These are phyloP conservation scores for Mylabris phalerata DNA, from an alignment of 1,140 invertebrate species.

Conservation along the genomic window DNA sequence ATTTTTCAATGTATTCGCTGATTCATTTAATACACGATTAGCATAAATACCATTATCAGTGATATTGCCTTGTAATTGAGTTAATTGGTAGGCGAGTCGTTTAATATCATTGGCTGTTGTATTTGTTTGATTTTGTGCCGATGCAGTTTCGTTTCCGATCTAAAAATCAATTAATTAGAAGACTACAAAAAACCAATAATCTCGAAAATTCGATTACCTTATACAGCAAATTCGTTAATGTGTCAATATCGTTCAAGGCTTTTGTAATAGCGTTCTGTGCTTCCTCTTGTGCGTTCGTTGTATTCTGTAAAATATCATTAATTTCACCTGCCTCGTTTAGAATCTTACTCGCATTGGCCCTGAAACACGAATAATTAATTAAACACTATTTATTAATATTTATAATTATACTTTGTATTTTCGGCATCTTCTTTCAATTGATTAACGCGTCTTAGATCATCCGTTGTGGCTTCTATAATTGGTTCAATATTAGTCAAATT, in stretches of 20 bases:
- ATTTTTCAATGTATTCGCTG: slow-evolving; percentile 30
- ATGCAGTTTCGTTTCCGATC: slow-evolving; percentile 33
- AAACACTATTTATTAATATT: neutral
- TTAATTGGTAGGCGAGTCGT: slow-evolving; percentile 28
- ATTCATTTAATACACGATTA: slow-evolving; percentile 32
- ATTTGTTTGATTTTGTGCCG: slow-evolving; percentile 28
- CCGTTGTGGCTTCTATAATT: slow-evolving; percentile 78
- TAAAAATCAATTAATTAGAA: slow-evolving; percentile 17
- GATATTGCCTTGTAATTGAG: slow-evolving; percentile 32
- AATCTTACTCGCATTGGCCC: slow-evolving; percentile 48
- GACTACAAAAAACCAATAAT: neutral
- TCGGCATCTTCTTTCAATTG: slow-evolving; percentile 70
- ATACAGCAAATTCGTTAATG: slow-evolving; percentile 65
- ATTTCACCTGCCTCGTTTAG: slow-evolving; percentile 52
- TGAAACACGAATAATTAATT: slow-evolving; percentile 11
- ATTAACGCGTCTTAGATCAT: slow-evolving; percentile 68
- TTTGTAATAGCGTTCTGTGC: slow-evolving; percentile 72
- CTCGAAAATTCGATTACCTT: slow-evolving; percentile 15
- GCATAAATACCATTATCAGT: slow-evolving; percentile 36
- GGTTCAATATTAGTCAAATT: slow-evolving; percentile 83
- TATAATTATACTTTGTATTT: slow-evolving; percentile 55
- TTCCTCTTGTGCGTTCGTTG: slow-evolving; percentile 66
- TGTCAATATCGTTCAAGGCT: slow-evolving; percentile 70
- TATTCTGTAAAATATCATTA: slow-evolving; percentile 55
- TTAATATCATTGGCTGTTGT: slow-evolving; percentile 26